These are phyloP conservation scores for Xylota sylvarum DNA, from an alignment of 2,888 invertebrate species.

Conservation along the genomic window DNA sequence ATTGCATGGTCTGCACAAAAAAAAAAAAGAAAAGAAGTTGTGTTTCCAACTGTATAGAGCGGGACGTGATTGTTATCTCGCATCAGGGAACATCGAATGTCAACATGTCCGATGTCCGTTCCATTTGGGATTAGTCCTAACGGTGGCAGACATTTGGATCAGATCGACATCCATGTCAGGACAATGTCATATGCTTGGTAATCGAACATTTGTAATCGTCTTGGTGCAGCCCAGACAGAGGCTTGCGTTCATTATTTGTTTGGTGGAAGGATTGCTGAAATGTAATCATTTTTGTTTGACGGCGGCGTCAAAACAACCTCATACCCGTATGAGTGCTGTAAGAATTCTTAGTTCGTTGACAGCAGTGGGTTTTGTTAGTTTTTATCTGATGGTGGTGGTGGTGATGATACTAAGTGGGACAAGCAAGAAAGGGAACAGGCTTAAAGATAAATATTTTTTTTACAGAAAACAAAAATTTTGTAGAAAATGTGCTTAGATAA, in stretches of 20 bases:
- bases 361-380: conserved; percentile 19
- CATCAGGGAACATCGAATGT: conserved; percentile 58
- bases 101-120: conserved; percentile 39
- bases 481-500: too few species aligned
- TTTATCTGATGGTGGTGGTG: conserved; percentile 35
- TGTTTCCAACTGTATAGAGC: conserved; percentile 2
- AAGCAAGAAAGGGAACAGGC: conserved; percentile 9
- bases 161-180: conserved; percentile 35
- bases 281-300: conserved; percentile 44
- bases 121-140: conserved; percentile 44
- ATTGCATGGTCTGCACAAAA: conserved; percentile 35
- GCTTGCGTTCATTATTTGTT: conserved; percentile 40
- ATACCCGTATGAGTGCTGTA: not conserved
- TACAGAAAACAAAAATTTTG: too few species aligned
- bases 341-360: conserved; percentile 38
- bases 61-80: conserved; percentile 36
- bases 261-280: conserved; percentile 28
- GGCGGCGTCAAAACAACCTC: conserved; percentile 30
- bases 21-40: not conserved
- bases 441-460: not conserved
- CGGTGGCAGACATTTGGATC: conserved; percentile 19
- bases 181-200: conserved; percentile 47
- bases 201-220: conserved; percentile 57
- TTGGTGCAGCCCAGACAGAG: conserved; percentile 10
- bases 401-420: conserved; percentile 33